Evolutionary conservation across 92 coral and sea anemone species (phyloP), one percentile per base, ranked within the genome.

Genomic region (Metridium senile): DNA sequence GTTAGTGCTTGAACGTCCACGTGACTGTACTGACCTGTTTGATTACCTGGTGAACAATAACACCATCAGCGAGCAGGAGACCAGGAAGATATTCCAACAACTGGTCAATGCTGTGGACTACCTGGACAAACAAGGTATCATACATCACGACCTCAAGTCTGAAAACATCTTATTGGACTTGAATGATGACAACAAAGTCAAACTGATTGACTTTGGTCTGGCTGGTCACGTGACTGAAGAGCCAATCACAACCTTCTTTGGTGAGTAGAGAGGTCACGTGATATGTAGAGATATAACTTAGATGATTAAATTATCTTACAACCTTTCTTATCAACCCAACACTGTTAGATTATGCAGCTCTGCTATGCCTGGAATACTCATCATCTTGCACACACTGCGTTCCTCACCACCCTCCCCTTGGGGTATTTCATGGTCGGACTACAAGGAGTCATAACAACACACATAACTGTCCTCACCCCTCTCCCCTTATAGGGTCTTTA

Each of bases 121-220:
- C 33, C 78, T 73, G 20, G 53, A 73, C 67, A 20, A 56, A 43
- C 66, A 30, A 56, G 66, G 67, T 32, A 73, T 73, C 32, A 13
- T 53, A 51, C 78, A 73, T 28, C 54, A 73, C n/a, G 78, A 73
- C 10, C n/a, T 73, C n/a, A 73, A 73, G 18, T 32, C 78, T 13
- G 78, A 73, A 35, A 73, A 35, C 26, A 31, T 73, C 78, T 43
- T 73, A 9, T 9, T 73, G 56, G 78, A 73, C 43, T 18, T 73
- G 13, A 73, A 73, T 32, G 54, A 66, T 2, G 26, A 22, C 8
- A 43, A 45, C 17, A 56, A 57, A 21, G 78, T 31, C 28, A 73
- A 73, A 51, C 17, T 73, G 66, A 73, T 56, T 53, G 78, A 73
- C 68, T 73, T 73, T 57, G 78, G 78, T 35, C 66, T 73, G 31